Evolutionary conservation across 2,113 vertebrate species (phyloP).

Genomic region (Tachycineta bicolor): DNA sequence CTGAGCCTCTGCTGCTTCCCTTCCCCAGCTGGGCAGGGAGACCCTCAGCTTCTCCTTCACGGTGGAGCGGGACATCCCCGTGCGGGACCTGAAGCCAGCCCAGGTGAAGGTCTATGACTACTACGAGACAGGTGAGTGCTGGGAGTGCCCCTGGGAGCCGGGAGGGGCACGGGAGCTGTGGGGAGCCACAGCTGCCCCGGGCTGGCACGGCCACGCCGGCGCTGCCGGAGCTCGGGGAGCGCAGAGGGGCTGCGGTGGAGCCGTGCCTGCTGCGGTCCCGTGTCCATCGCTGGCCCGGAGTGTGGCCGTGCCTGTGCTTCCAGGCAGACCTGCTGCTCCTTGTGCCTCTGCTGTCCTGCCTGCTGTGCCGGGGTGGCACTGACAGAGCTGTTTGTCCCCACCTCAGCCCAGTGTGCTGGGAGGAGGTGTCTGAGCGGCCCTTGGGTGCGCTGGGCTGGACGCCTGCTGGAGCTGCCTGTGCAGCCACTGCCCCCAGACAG

Average conservation of each 20-base stretch:
- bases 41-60: conserved; percentile 57
- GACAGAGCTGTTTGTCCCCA: neutral
- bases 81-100: conserved; percentile 81
- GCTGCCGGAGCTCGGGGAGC: neutral
- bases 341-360: neutral
- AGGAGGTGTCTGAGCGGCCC: neutral
- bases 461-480: neutral
- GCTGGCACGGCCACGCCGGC: neutral
- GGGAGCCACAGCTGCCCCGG: neutral
- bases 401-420: neutral
- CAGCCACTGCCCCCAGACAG: neutral
- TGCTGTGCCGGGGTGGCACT: neutral
- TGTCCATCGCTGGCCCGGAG: neutral
- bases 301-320: neutral
- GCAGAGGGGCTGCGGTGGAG: neutral
- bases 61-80: conserved; percentile 68
- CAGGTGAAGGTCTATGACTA: conserved; percentile 83
- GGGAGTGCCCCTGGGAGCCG: accelerated
- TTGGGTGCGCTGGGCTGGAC: neutral
- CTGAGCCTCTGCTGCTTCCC: neutral
- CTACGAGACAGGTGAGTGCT: conserved; percentile 83
- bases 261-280: neutral
- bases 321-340: neutral
- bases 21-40: conserved; percentile 50
- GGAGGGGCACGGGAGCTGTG: neutral